Conservation (phyloP, 2,888 invertebrate genomes). For the Venusia cambrica region DNA sequence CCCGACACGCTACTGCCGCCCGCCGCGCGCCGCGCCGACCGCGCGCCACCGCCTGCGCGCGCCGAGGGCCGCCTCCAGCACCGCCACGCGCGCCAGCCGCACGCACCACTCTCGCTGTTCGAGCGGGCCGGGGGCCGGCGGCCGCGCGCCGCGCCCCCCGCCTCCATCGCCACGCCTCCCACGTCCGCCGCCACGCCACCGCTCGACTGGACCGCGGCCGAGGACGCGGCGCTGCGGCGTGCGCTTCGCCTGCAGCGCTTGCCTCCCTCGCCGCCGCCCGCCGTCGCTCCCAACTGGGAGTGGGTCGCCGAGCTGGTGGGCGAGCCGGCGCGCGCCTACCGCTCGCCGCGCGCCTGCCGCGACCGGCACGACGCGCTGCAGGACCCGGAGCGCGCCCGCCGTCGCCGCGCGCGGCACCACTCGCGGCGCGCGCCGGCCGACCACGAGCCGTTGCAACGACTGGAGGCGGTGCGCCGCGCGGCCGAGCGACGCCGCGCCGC, state of each 20-base stretch:
- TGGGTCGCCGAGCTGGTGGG: conserved; percentile 95
- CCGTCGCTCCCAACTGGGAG: conserved; percentile 98
- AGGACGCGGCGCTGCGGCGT: conserved; percentile 94
- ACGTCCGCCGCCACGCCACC: conserved; percentile 85
- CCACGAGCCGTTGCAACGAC: conserved; percentile 74
- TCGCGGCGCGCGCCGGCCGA: conserved; percentile 87
- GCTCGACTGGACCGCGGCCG: conserved; percentile 95
- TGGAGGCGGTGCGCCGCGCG: conserved; percentile 88
- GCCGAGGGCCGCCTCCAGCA: conserved; percentile 88
- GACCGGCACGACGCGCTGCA: conserved; percentile 94
- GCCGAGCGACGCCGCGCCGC: conserved; percentile 87
- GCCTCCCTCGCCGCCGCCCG: conserved; percentile 84
- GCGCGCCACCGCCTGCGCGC: conserved; percentile 84
- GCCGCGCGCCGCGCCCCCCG: conserved; percentile 83
- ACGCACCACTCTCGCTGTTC: conserved; percentile 87
- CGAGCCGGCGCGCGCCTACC: conserved; percentile 90
- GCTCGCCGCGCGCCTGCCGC: conserved; percentile 95
- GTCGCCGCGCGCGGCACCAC: conserved; percentile 89
- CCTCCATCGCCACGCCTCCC: no score
- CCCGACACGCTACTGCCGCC: conserved; percentile 80
- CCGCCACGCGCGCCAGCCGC: no score
- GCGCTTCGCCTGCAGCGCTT: conserved; percentile 86
- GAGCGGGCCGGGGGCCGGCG: no score
- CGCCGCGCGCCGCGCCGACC: conserved; percentile 88
- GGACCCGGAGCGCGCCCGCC: conserved; percentile 92